Evolutionary conservation across 2,797 vertebrate genomes (phyloP), one percentile per base, ranked within the genome.

Genomic region (Hylomyscus alleni): DNA sequence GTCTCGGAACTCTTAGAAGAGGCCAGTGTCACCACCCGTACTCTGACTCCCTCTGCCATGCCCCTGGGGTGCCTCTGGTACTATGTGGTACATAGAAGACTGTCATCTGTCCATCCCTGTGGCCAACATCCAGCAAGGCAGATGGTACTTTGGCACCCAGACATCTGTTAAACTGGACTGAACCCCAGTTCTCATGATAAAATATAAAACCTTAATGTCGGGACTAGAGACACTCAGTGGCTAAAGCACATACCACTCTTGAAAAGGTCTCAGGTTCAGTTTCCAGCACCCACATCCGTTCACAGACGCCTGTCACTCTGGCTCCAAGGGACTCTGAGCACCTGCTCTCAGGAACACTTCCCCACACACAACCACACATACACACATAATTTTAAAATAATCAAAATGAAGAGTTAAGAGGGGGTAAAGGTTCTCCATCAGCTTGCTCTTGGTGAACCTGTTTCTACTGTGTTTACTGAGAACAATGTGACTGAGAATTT

Each of bases 101-200:
- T 14, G 9, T 78, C 78, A 69, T 89, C 84, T 69, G 31, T 80
- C 58, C 26, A 47, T 76, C 24, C 76, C 58, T 76, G 69, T 22
- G n/a, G 44, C 80, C 37, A 86, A 52, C 34, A 72, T 60, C 44
- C 60, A 89, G 65, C 44, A 88, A 93, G 75, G 67, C 84, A 82
- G 26, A 77, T 62, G 26, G 20, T 73, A 89, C n/a, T 29, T 58
- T 26, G 72, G 62, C 29, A 73, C 44, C 65, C 11, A 60, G 69
- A 69, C 84, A 62, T 40, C 65, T 94, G 9, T 84, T 94, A 92
- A 92, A 72, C 40, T 75, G 77, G 26, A 50, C 65, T 52, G 37
- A 85, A 95, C 37, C 88, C 93, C 67, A 89, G 24, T 93, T 93
- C 72, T 90, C 90, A 8, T 54, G 52, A 90, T 87, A 86, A 90